Conservation (phyloP, 2,888 invertebrate genomes). For the Parascotia fuliginaria region DNA sequence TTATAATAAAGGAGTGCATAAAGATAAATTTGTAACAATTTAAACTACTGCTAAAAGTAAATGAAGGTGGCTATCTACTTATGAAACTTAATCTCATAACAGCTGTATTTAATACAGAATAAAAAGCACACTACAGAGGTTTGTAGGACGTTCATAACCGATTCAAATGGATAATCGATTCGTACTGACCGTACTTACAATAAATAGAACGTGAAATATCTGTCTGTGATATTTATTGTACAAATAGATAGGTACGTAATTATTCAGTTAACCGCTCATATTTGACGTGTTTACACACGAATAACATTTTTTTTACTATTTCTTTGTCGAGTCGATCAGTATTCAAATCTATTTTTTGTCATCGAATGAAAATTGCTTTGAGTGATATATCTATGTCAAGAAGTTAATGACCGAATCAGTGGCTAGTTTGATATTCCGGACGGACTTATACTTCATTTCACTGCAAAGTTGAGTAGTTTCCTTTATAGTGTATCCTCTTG, state of each 20-base stretch:
- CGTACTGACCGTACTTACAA: constrained; percentile 14
- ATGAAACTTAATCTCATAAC: too few species aligned
- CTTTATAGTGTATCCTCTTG: background rate
- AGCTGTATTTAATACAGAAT: background rate
- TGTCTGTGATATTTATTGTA: constrained; percentile 17
- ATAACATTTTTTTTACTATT: constrained; percentile 8
- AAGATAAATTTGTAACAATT: too few species aligned
- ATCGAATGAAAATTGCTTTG: constrained; percentile 23
- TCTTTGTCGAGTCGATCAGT: constrained; percentile 26
- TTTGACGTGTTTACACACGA: constrained; percentile 6
- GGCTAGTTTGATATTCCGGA: constrained; percentile 15
- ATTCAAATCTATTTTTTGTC: constrained; percentile 37
- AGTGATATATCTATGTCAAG: constrained; percentile 38
- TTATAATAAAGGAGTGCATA: too few species aligned
- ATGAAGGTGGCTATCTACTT: too few species aligned
- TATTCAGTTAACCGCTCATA: background rate
- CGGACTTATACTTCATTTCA: background rate
- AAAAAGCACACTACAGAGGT: constrained; percentile 31
- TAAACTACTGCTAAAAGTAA: too few species aligned
- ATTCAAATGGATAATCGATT: constrained; percentile 28
- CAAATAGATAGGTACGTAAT: constrained; percentile 21
- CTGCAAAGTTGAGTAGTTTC: background rate
- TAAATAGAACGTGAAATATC: constrained; percentile 35
- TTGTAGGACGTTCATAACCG: constrained; percentile 23
- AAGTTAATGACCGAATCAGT: constrained; percentile 39